These are phyloP conservation scores for Yponomeuta malinellus DNA, from an alignment of 2,888 invertebrate species.

Conservation along the genomic window DNA sequence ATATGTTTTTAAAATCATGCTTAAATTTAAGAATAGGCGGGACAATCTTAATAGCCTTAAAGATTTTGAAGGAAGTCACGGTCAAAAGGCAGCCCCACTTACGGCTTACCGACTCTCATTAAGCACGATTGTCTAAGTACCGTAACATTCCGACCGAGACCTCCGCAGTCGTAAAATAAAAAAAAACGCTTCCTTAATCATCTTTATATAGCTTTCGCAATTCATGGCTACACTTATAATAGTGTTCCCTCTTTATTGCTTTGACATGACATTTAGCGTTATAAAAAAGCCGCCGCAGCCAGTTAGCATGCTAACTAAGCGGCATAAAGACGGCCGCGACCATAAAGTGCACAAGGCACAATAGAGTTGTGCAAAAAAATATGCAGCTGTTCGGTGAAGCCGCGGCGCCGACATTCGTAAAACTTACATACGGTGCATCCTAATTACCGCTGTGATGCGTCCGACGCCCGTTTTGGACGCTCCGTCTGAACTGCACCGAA, in stretches of 20 bases:
- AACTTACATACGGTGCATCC: conserved; percentile 53
- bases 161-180: conserved; percentile 6
- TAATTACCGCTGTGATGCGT: conserved; percentile 65
- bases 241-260: conserved; percentile 45
- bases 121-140: conserved; percentile 6
- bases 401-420: conserved; percentile 52
- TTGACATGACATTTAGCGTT: conserved; percentile 66
- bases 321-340: conserved; percentile 66
- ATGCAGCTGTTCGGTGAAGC: conserved; percentile 58
- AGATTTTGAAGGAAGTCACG: conserved; percentile 2
- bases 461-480: conserved; percentile 26
- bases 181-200: conserved; percentile 14
- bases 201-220: conserved; percentile 13
- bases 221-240: conserved; percentile 18
- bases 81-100: not conserved
- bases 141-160: conserved; percentile 3
- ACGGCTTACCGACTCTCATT: conserved; percentile 1
- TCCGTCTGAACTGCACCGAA: not conserved
- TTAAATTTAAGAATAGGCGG: too few species aligned
- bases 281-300: conserved; percentile 65
- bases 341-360: conserved; percentile 68
- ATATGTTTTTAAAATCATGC: too few species aligned
- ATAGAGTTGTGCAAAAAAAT: conserved; percentile 66
- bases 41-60: too few species aligned
- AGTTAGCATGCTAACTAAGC: conserved; percentile 69